These are phyloP conservation scores for Diadumene lineata DNA, from an alignment of 92 coral and sea anemone species.

Conservation along the genomic window DNA sequence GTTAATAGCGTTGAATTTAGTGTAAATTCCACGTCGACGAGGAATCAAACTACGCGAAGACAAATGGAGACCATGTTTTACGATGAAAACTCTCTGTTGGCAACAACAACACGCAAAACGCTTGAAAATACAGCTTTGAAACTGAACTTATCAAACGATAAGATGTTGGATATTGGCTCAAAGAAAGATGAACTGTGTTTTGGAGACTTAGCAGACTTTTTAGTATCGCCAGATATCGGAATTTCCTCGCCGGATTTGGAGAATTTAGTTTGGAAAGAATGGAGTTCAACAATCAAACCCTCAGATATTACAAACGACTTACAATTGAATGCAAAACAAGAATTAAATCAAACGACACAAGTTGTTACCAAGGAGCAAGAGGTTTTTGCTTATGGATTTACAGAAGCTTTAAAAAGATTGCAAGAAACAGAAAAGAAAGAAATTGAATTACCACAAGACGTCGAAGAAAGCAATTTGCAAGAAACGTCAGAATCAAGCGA, in stretches of 20 bases:
- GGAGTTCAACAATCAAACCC: slow-evolving; percentile 27
- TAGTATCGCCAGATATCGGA: slow-evolving; percentile 77
- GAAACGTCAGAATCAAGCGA: slow-evolving; percentile 9
- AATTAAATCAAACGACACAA: slow-evolving; percentile 23
- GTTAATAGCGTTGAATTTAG: too few species aligned
- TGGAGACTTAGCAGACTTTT: slow-evolving; percentile 63
- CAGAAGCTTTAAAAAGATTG: slow-evolving; percentile 74
- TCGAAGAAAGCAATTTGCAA: slow-evolving; percentile 18
- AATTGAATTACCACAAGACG: slow-evolving; percentile 24
- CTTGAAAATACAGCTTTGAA: slow-evolving; percentile 10
- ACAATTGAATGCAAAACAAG: slow-evolving; percentile 17
- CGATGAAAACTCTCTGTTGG: slow-evolving; percentile 24
- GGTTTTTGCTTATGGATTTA: slow-evolving; percentile 80
- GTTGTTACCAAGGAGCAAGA: slow-evolving; percentile 80
- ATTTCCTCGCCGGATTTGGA: slow-evolving; percentile 83
- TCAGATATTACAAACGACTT: slow-evolving; percentile 20
- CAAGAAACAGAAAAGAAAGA: slow-evolving; percentile 51
- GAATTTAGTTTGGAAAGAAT: slow-evolving; percentile 63
- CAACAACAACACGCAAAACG: slow-evolving; percentile 1
- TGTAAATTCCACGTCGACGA: too few species aligned
- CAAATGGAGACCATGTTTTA: slow-evolving; percentile 38
- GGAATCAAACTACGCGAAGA: not conserved
- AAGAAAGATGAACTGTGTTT: slow-evolving; percentile 35
- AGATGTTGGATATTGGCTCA: slow-evolving; percentile 17
- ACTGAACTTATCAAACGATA: slow-evolving; percentile 24